Evolutionary conservation across 2,113 vertebrate genomes (phyloP).

Genomic region (Trematomus loennbergii): DNA sequence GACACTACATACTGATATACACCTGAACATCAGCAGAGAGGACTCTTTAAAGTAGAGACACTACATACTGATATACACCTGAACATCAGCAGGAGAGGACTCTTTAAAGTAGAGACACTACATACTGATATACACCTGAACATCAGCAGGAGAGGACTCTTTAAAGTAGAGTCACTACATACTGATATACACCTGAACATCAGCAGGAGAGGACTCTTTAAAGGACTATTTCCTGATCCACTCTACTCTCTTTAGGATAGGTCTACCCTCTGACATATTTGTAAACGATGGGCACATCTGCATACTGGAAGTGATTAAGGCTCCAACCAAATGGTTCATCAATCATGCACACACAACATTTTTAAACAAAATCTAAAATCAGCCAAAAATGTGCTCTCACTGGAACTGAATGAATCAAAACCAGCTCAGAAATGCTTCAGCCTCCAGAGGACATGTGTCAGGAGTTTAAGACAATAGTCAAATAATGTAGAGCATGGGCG

Average conservation of each 20-base stretch:
- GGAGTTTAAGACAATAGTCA: neutral
- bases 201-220: fast-evolving
- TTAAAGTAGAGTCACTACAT: too few species aligned
- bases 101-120: too few species aligned
- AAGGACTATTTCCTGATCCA: too few species aligned
- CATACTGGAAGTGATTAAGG: neutral
- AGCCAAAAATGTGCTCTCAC: neutral
- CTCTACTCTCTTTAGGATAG: neutral
- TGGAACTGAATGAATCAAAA: neutral
- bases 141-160: too few species aligned
- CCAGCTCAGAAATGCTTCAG: too few species aligned
- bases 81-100: too few species aligned
- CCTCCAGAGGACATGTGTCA: neutral
- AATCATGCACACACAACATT: neutral
- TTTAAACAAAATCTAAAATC: neutral
- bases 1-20: too few species aligned
- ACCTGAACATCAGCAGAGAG: too few species aligned
- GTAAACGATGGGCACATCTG: neutral
- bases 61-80: too few species aligned
- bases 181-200: too few species aligned
- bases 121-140: too few species aligned
- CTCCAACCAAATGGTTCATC: neutral
- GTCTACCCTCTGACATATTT: neutral
- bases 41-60: too few species aligned
- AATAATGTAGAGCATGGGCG: neutral